These are phyloP conservation scores for Craseonycteris thonglongyai DNA, from an alignment of 2,113 vertebrate genomes.

Conservation along the genomic window DNA sequence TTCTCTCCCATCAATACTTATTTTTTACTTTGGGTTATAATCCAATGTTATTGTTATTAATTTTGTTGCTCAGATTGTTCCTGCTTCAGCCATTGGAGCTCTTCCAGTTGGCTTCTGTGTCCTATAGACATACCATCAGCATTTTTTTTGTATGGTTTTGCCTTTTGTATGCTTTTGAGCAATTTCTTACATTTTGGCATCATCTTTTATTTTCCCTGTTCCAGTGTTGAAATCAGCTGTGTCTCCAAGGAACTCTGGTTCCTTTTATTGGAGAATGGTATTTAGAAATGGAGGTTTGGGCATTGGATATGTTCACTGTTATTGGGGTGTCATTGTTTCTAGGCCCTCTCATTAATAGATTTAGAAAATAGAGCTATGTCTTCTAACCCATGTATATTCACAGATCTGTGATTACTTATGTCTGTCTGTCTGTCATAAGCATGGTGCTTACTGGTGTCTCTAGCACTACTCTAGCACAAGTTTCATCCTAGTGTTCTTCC, in stretches of 20 bases:
- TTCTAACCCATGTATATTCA: rapidly evolving
- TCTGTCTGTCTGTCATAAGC: too few relatives aligned
- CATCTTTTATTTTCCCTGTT: background rate
- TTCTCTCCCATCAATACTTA: background rate
- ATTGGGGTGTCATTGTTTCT: background rate
- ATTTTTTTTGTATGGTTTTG: background rate
- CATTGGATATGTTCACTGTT: background rate
- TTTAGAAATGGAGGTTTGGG: background rate
- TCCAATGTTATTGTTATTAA: background rate
- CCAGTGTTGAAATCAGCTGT: background rate
- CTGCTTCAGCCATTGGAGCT: background rate
- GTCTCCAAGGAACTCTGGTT: background rate
- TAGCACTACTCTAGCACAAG: too few relatives aligned
- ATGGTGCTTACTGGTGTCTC: background rate
- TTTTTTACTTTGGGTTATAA: background rate
- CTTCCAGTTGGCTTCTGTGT: background rate
- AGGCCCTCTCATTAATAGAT: background rate
- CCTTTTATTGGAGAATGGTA: background rate
- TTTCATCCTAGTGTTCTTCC: background rate
- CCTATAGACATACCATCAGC: background rate
- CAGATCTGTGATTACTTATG: rapidly evolving
- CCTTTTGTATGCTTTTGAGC: background rate
- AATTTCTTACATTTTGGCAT: background rate
- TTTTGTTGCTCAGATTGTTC: background rate
- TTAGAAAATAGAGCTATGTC: background rate